Conservation (phyloP, 2,113 vertebrate genomes). For the Cavia porcellus region DNA sequence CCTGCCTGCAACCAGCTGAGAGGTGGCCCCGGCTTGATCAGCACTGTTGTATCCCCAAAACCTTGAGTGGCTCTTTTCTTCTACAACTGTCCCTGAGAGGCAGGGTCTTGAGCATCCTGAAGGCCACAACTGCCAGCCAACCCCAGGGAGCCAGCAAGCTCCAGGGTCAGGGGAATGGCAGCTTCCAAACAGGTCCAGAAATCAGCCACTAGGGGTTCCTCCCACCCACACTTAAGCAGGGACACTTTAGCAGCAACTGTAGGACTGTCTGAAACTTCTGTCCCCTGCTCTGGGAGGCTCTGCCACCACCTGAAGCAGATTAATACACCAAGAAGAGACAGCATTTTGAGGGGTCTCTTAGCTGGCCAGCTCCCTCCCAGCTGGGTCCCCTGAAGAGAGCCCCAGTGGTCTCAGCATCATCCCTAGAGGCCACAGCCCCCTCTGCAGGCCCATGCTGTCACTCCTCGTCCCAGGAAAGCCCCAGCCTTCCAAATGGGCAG, state of each 20-base stretch:
- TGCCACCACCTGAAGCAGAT: neutral
- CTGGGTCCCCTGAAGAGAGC: neutral
- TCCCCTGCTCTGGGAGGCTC: neutral
- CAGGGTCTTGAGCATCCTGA: neutral
- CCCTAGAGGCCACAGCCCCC: neutral
- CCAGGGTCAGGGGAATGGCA: neutral
- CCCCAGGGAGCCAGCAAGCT: neutral
- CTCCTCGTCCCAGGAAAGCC: neutral
- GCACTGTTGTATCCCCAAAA: neutral
- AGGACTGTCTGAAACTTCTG: accelerated
- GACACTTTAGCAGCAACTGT: neutral
- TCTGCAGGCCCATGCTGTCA: neutral
- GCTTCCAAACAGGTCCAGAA: neutral
- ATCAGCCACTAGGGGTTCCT: neutral
- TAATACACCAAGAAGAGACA: neutral
- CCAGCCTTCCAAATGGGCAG: neutral
- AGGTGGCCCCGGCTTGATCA: neutral
- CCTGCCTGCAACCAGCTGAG: neutral
- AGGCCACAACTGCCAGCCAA: neutral
- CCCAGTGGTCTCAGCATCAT: accelerated
- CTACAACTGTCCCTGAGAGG: neutral
- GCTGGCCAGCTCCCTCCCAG: neutral
- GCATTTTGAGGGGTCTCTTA: neutral
- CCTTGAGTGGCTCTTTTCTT: neutral
- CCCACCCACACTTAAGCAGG: neutral